phyloP scores from a whole-genome alignment of 2,113 vertebrate species.

The Chascanopsetta lugubris region DNA sequence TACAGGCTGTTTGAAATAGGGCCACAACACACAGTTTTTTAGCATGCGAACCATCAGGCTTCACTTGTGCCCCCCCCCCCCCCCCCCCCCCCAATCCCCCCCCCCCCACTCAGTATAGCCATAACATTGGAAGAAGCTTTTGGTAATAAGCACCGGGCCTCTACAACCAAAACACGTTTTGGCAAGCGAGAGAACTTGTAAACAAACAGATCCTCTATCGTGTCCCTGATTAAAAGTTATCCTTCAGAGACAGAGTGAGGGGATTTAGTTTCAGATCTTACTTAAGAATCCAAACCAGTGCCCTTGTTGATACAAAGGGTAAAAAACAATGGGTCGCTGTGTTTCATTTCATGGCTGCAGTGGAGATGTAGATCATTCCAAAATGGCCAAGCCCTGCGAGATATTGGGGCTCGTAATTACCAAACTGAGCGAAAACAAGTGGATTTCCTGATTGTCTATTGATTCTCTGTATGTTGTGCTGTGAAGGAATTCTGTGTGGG shows the following conservation, averaged over 20 bases:
- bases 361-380: slow-evolving; percentile 9
- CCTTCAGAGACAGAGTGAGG: background rate
- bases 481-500: slow-evolving; percentile 26
- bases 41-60: slow-evolving; percentile 13
- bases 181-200: too few species aligned
- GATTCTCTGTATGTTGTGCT: slow-evolving; percentile 54
- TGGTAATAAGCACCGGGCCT: background rate
- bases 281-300: background rate
- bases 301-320: background rate
- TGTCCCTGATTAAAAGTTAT: background rate
- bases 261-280: background rate
- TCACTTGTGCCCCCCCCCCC: too few species aligned
- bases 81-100: too few species aligned
- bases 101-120: too few species aligned
- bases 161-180: background rate
- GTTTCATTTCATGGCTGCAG: slow-evolving; percentile 14
- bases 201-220: background rate
- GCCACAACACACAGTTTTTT: too few species aligned
- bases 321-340: background rate
- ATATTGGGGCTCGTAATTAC: slow-evolving; percentile 58
- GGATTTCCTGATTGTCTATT: slow-evolving; percentile 68
- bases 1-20: too few species aligned
- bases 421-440: slow-evolving; percentile 52
- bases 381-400: slow-evolving; percentile 28
- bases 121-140: too few species aligned